Evolutionary conservation across 2,888 invertebrate genomes (phyloP).

Genomic region (Pegoplata infirma): DNA sequence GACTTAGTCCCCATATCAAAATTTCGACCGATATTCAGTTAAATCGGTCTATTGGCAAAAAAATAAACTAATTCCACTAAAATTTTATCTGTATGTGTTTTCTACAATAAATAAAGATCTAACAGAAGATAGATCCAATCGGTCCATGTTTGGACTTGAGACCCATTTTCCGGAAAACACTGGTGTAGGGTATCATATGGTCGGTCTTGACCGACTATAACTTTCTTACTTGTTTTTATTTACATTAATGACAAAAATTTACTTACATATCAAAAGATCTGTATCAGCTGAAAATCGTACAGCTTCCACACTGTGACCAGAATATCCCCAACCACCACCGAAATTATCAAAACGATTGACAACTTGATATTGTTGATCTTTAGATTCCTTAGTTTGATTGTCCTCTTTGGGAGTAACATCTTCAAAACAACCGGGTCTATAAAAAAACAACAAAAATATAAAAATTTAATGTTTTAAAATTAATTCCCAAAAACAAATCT

Average conservation of each 20-base stretch:
- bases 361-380: constrained; percentile 75
- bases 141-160: too few relatives aligned
- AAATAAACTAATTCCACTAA: too few relatives aligned
- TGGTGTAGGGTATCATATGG: too few relatives aligned
- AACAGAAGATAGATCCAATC: too few relatives aligned
- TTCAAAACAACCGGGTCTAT: constrained; percentile 76
- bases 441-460: constrained; percentile 12
- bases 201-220: too few relatives aligned
- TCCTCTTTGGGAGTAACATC: constrained; percentile 73
- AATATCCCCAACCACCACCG: constrained; percentile 99
- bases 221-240: neutral
- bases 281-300: constrained; percentile 96
- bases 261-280: constrained; percentile 87
- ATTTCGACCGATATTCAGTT: too few relatives aligned
- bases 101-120: too few relatives aligned
- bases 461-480: neutral
- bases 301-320: constrained; percentile 97
- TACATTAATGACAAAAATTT: neutral
- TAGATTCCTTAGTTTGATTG: constrained; percentile 72
- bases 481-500: constrained; percentile 43
- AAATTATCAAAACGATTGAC: constrained; percentile 96
- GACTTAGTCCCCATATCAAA: too few relatives aligned
- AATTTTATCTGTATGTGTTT: too few relatives aligned
- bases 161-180: too few relatives aligned
- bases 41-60: too few relatives aligned